A percentile compares a stretch with the other conserved stretches of the same genome.
Conservation (phyloP, 2,888 invertebrate species). For the Ophion ellenae region DNA sequence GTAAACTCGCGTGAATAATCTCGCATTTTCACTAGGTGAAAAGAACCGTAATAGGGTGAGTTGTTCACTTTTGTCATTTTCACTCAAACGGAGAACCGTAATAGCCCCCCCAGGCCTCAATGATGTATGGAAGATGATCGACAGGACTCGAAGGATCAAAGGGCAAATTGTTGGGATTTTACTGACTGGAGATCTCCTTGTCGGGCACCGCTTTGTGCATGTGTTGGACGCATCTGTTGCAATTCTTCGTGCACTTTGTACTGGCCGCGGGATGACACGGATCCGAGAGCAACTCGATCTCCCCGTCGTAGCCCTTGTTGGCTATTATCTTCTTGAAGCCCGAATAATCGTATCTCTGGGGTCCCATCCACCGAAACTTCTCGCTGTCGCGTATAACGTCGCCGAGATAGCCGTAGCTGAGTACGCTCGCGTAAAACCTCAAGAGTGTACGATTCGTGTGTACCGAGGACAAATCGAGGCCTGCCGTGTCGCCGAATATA, state of each 20-base stretch:
- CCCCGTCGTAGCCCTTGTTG: constrained; percentile 88
- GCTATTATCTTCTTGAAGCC: constrained; percentile 88
- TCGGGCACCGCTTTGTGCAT: constrained; percentile 75
- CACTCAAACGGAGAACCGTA: too few species aligned
- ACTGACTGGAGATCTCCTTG: constrained; percentile 79
- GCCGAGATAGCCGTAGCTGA: constrained; percentile 94
- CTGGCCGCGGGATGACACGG: constrained; percentile 82
- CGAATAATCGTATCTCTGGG: constrained; percentile 91
- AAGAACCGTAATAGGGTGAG: too few species aligned
- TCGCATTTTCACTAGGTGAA: too few species aligned
- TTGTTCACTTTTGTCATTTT: too few species aligned
- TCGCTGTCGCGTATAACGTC: constrained; percentile 93
- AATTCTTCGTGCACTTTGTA: constrained; percentile 85
- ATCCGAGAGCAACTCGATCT: constrained; percentile 86
- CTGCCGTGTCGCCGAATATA: constrained; percentile 90
- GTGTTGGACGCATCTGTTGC: constrained; percentile 82
- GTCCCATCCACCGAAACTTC: constrained; percentile 93
- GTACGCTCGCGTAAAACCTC: constrained; percentile 90
- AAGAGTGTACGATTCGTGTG: constrained; percentile 86
- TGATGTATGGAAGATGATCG: too few species aligned
- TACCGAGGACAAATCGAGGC: constrained; percentile 91
- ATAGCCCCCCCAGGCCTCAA: too few species aligned
- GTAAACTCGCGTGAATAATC: too few species aligned
- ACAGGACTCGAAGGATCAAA: too few species aligned
- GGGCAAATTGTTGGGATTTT: not conserved